Percentiles rank a stretch among this genome's conserved stretches.
Evolutionary conservation across 35 echinoderm and acorn worm species (phyloP).

Genomic region (Chiridota heheva): DNA sequence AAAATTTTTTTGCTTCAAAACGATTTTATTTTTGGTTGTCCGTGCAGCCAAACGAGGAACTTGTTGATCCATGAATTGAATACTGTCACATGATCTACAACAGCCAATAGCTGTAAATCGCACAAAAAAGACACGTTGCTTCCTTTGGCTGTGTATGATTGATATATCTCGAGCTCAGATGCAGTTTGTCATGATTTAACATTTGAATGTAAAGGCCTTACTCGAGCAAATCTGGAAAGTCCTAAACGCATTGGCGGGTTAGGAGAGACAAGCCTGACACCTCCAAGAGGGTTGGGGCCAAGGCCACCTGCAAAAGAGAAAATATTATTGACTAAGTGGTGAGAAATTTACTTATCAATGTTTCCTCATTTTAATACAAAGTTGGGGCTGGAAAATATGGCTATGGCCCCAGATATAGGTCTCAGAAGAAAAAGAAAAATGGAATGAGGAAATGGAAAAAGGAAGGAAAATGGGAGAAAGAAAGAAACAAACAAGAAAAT

Average conservation of each 20-base stretch:
- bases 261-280: conserved; percentile 71
- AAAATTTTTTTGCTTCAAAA: neutral
- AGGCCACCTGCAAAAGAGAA: neutral
- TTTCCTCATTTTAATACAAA: no score
- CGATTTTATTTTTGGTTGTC: neutral
- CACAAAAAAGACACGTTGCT: neutral
- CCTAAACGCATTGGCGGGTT: conserved; percentile 47
- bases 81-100: neutral
- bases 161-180: neutral
- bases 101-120: neutral
- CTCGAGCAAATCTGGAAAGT: conserved; percentile 55
- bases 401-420: no score
- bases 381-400: no score
- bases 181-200: conserved; percentile 31
- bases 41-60: neutral
- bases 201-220: conserved; percentile 62
- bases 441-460: no score
- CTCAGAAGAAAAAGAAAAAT: no score
- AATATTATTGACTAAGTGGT: no score
- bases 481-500: no score
- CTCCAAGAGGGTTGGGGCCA: conserved; percentile 54
- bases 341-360: no score
- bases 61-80: neutral
- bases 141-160: neutral
- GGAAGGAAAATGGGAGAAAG: no score